Evolutionary conservation across 2,113 vertebrate species (phyloP).

Genomic region (Peromyscus polionotus): DNA sequence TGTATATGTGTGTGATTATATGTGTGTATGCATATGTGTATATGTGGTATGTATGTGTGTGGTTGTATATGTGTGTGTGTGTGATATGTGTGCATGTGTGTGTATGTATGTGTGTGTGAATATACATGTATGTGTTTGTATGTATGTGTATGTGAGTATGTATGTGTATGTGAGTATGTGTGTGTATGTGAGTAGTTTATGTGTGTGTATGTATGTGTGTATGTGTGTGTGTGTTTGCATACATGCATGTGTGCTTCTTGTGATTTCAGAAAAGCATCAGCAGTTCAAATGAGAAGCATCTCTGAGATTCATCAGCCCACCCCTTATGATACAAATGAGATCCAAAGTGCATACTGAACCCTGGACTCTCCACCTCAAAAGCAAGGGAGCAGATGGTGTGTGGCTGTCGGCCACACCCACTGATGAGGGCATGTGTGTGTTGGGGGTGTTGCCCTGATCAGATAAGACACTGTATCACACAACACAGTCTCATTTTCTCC

Average conservation of each 20-base stretch:
- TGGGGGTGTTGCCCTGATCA: background rate
- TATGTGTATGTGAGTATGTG: background rate
- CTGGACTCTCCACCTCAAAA: background rate
- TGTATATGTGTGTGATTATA: background rate
- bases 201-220: background rate
- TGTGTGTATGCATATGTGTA: background rate
- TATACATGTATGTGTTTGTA: background rate
- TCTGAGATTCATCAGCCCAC: background rate
- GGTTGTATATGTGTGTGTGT: background rate
- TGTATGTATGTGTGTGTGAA: background rate
- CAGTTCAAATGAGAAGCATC: background rate
- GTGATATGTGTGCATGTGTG: background rate
- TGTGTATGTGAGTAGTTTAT: background rate
- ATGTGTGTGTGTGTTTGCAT: background rate
- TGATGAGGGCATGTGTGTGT: background rate
- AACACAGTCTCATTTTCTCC: background rate
- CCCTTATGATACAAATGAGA: background rate
- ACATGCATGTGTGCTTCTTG: background rate
- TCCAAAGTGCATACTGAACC: background rate
- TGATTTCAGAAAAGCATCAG: conserved; percentile 13
- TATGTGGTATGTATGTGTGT: background rate
- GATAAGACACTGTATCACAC: background rate
- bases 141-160: background rate
- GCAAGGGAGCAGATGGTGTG: background rate
- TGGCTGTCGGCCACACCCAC: rapidly evolving